Base-by-base conservation (phyloP, 2,797 vertebrate genomes). In the Hemitrygon akajei region DNA sequence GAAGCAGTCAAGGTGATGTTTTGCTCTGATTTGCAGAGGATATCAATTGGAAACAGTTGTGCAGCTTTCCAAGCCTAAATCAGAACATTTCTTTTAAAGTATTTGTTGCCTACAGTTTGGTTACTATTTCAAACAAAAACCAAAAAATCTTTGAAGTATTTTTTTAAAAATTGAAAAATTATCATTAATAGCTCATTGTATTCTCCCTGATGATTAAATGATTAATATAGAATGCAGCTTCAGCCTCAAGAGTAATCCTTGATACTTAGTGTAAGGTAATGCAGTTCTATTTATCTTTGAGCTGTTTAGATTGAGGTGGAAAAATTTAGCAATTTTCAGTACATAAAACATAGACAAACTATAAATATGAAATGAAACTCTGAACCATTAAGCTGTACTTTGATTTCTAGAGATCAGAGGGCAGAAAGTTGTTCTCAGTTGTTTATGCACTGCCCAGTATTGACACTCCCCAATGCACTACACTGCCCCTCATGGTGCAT, bases 1-100 rank as follows among this genome's bases (percentile, higher is more conserved):
- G 98, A 95, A 97, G 96, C 95, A 99, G 97, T 95, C 96, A 98
- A 96, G 98, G 98, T 99, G 95, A 94, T 60, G 58, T 9, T 0
- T 84, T 94, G 0, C 56, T 6, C 80, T 80, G 63, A 11, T 56
- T 75, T 22, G 7, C 71, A 76, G 12, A 16, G 16, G n/a, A 10
- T 69, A 66, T 25, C 30, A 37, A 37, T 0, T 37, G 14, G 6
- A 20, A 63, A 69, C 7, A 37, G 4, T 20, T 89, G 14, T 89
- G 86, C 86, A 9, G 16, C 27, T 89, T 89, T 69, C n/a, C n/a
- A 69, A 63, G 37, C 86, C 47, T 30, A 60, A 30, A 58, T 84
- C 14, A 27, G 47, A 11, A 30, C 81, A 56, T 56, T 84, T 4
- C 27, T n/a, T 60, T 58, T 60, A 60, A 30, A 86, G 56, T 27